These are phyloP conservation scores for Athalia circularis DNA, from an alignment of 2,888 invertebrate species.

Conservation along the genomic window DNA sequence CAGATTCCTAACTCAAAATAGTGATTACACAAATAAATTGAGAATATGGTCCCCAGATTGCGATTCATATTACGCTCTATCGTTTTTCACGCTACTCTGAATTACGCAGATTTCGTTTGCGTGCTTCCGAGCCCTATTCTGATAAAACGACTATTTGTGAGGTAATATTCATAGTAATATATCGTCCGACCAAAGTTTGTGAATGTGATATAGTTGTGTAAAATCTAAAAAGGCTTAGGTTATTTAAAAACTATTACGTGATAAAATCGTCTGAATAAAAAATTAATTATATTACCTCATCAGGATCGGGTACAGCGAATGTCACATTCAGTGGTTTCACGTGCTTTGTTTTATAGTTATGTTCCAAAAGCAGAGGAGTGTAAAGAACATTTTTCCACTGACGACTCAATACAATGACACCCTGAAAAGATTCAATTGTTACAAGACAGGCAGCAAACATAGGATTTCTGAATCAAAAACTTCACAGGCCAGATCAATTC, in stretches of 20 bases:
- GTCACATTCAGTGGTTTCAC: constrained; percentile 91
- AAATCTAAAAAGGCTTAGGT: too few species aligned
- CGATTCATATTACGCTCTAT: too few species aligned
- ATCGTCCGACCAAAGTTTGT: background rate
- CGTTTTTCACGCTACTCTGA: too few species aligned
- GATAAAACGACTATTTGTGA: too few species aligned
- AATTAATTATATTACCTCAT: constrained; percentile 79
- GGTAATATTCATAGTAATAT: background rate
- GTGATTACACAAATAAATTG: too few species aligned
- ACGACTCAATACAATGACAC: constrained; percentile 95
- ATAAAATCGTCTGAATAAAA: background rate
- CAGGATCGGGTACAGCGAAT: constrained; percentile 89
- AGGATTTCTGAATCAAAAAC: constrained; percentile 15
- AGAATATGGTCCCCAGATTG: too few species aligned
- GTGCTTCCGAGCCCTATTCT: too few species aligned
- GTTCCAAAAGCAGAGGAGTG: constrained; percentile 92
- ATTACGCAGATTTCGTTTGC: too few species aligned
- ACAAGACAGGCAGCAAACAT: background rate
- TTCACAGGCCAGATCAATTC: too few species aligned
- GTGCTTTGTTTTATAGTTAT: constrained; percentile 90
- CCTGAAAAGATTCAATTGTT: constrained; percentile 76
- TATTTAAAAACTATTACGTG: background rate
- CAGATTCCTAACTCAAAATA: too few species aligned
- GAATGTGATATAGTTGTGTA: too few species aligned
- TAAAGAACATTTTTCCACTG: constrained; percentile 98